Evolutionary conservation across 1,140 invertebrate species (phyloP).

Genomic region (Eumaeus atala): DNA sequence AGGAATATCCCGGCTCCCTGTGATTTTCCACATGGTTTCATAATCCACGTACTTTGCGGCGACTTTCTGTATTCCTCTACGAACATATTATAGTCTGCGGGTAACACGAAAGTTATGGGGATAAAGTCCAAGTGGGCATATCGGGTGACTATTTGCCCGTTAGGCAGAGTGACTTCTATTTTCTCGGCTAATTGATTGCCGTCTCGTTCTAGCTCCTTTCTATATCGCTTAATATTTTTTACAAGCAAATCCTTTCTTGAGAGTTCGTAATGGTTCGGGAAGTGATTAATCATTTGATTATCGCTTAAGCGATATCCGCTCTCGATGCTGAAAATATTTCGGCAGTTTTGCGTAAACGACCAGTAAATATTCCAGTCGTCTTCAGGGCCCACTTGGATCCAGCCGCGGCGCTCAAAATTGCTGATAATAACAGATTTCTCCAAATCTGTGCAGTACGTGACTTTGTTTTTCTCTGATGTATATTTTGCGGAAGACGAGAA

Average conservation of each 20-base stretch:
- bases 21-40: slow-evolving; percentile 96
- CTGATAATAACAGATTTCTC: slow-evolving; percentile 96
- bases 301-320: slow-evolving; percentile 93
- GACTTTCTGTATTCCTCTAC: slow-evolving; percentile 96
- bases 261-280: slow-evolving; percentile 95
- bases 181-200: slow-evolving; percentile 90
- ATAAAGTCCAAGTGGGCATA: slow-evolving; percentile 92
- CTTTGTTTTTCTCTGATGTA: slow-evolving; percentile 30
- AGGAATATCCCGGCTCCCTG: slow-evolving; percentile 92
- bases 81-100: slow-evolving; percentile 97
- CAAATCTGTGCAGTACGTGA: slow-evolving; percentile 91
- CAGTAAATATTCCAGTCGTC: slow-evolving; percentile 99
- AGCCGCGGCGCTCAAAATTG: slow-evolving; percentile 95
- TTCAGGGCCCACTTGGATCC: slow-evolving; percentile 91
- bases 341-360: slow-evolving; percentile 92
- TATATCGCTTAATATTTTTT: slow-evolving; percentile 96
- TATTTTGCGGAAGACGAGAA: slow-evolving; percentile 11
- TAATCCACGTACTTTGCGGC: slow-evolving; percentile 96
- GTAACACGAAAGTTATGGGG: slow-evolving; percentile 94
- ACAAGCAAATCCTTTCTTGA: slow-evolving; percentile 95
- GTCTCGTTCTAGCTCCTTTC: slow-evolving; percentile 93
- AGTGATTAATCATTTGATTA: slow-evolving; percentile 94
- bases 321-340: slow-evolving; percentile 94
- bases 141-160: slow-evolving; percentile 83
- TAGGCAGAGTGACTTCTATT: slow-evolving; percentile 63